These are phyloP conservation scores for Drosophila sp. DNA, from an alignment of 1,140 invertebrate species.

Conservation along the genomic window DNA sequence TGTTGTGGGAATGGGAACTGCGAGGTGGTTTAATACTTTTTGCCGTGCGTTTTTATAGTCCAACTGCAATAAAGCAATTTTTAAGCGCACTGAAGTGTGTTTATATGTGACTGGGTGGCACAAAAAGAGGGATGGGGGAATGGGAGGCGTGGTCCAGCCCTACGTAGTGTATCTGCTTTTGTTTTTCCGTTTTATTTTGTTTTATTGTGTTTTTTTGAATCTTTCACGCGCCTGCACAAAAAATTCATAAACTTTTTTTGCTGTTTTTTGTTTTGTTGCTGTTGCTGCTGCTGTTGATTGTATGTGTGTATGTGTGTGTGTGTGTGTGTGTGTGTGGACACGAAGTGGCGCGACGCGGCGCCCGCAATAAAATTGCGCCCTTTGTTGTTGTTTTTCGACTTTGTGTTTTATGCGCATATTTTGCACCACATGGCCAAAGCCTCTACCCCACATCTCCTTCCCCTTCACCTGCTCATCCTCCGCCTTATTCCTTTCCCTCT, in stretches of 20 bases:
- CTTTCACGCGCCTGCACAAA: conserved; percentile 82
- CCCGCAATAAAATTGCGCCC: conserved; percentile 76
- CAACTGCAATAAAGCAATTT: conserved; percentile 82
- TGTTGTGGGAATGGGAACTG: neutral
- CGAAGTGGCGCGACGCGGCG: conserved; percentile 29
- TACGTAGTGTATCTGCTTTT: conserved; percentile 47
- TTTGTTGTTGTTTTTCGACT: conserved; percentile 56
- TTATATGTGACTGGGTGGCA: conserved; percentile 77
- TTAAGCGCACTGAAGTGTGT: conserved; percentile 82
- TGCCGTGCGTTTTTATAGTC: conserved; percentile 82
- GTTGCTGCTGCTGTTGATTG: conserved; percentile 20
- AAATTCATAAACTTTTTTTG: conserved; percentile 81
- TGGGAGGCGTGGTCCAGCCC: conserved; percentile 2
- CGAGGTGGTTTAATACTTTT: conserved; percentile 45
- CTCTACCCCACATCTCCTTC: neutral
- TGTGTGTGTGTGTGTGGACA: conserved; percentile 29
- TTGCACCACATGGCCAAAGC: conserved; percentile 76
- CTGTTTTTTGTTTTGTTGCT: conserved; percentile 50
- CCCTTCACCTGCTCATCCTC: neutral
- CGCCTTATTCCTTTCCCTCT: conserved; percentile 12
- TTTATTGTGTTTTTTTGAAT: conserved; percentile 68
- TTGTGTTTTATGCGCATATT: conserved; percentile 80
- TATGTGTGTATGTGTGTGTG: conserved; percentile 34
- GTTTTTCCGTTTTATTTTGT: conserved; percentile 44
- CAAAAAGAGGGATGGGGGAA: too few species aligned